These are phyloP conservation scores for Labeo calbasu DNA, from an alignment of 2,797 vertebrate genomes.

Conservation along the genomic window DNA sequence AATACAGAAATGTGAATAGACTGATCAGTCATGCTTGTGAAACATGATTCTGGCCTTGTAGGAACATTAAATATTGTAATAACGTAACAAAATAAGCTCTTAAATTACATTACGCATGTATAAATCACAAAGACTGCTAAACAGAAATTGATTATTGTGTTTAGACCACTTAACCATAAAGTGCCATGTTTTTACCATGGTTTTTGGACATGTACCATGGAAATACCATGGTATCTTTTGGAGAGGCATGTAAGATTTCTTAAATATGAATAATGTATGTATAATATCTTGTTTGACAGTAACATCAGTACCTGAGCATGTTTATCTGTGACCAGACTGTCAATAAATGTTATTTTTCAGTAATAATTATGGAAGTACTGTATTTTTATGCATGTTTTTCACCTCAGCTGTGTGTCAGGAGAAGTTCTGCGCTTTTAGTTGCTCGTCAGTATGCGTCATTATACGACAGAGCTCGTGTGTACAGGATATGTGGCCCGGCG, in stretches of 20 bases:
- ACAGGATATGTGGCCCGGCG: conserved; percentile 69
- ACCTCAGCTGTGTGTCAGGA: conserved; percentile 73
- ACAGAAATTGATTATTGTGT: not conserved
- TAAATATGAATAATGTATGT: not conserved
- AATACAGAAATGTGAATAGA: not conserved
- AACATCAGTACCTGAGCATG: not conserved
- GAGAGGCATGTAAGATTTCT: not conserved
- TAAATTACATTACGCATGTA: not conserved
- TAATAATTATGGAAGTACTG: not conserved
- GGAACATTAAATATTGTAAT: not conserved
- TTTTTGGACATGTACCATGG: not conserved
- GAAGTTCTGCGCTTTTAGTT: conserved; percentile 71
- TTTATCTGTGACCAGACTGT: too few relatives aligned
- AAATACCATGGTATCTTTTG: not conserved
- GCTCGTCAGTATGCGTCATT: conserved; percentile 71
- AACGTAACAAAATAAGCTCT: not conserved
- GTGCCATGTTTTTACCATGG: not conserved
- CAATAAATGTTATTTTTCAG: not conserved
- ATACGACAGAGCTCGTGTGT: conserved; percentile 66
- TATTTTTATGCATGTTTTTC: not conserved
- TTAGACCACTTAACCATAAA: not conserved
- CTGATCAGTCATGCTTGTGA: conserved; percentile 25
- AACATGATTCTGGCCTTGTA: conserved; percentile 21
- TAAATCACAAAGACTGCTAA: not conserved
- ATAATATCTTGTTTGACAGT: not conserved